These are phyloP conservation scores for Scaptomyza parva DNA, from an alignment of 2,888 invertebrate species.

Conservation along the genomic window DNA sequence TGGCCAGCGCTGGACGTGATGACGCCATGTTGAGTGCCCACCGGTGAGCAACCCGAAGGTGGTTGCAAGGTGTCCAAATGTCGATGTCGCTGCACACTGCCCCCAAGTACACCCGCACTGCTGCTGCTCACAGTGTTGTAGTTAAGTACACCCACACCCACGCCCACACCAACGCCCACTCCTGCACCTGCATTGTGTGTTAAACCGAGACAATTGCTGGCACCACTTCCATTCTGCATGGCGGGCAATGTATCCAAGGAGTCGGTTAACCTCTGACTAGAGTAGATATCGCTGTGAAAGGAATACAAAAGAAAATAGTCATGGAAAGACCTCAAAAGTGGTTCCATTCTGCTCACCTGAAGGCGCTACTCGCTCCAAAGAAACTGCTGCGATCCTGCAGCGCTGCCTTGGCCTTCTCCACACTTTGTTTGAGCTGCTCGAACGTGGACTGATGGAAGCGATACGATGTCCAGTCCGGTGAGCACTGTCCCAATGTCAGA, in stretches of 20 bases:
- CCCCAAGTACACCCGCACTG: slow-evolving; percentile 80
- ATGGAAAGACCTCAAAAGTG: background rate
- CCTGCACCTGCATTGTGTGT: slow-evolving; percentile 76
- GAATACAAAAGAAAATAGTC: background rate
- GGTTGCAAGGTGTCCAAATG: slow-evolving; percentile 83
- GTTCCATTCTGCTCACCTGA: slow-evolving; percentile 86
- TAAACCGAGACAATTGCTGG: slow-evolving; percentile 81
- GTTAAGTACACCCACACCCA: slow-evolving; percentile 60
- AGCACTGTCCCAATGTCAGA: slow-evolving; percentile 85
- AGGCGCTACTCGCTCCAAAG: slow-evolving; percentile 90
- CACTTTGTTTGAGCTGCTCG: slow-evolving; percentile 95
- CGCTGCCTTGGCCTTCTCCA: slow-evolving; percentile 95
- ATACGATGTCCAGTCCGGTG: slow-evolving; percentile 91
- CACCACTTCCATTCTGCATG: slow-evolving; percentile 79
- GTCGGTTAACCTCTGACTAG: slow-evolving; percentile 84
- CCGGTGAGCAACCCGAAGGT: slow-evolving; percentile 81
- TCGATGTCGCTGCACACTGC: slow-evolving; percentile 83
- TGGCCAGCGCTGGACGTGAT: slow-evolving; percentile 81
- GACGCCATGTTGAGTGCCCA: slow-evolving; percentile 80
- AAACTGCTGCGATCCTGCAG: slow-evolving; percentile 90
- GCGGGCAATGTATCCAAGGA: slow-evolving; percentile 81
- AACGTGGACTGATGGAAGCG: slow-evolving; percentile 94
- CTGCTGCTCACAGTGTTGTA: slow-evolving; percentile 81
- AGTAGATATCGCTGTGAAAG: slow-evolving; percentile 83
- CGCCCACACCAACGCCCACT: slow-evolving; percentile 63